These are phyloP conservation scores for Myotis myotis DNA, from an alignment of 2,797 vertebrate genomes.

Conservation along the genomic window DNA sequence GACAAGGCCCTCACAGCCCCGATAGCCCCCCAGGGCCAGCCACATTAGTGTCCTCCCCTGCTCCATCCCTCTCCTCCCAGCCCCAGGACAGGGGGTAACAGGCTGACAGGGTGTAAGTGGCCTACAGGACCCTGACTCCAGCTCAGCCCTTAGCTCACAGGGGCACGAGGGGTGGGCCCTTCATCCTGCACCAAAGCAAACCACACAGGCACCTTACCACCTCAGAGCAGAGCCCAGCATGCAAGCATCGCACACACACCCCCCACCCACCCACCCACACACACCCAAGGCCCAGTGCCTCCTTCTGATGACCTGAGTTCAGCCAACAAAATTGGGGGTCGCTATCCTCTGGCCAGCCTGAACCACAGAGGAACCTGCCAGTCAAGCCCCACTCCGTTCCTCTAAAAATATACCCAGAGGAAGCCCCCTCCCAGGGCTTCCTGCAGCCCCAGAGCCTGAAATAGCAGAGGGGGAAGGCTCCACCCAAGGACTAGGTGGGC, in stretches of 20 bases:
- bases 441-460: slow-evolving; percentile 71
- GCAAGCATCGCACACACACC: fast-evolving
- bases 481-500: slow-evolving; percentile 57
- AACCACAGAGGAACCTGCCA: background rate
- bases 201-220: too few species aligned
- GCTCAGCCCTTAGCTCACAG: background rate
- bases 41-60: background rate
- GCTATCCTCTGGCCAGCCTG: background rate
- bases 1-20: background rate
- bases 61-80: background rate
- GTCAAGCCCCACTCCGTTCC: slow-evolving; percentile 71
- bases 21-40: background rate
- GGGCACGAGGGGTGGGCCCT: background rate
- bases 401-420: slow-evolving; percentile 84
- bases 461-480: slow-evolving; percentile 54
- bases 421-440: slow-evolving; percentile 80
- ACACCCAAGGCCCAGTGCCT: background rate
- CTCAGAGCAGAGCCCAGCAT: background rate
- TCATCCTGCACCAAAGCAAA: background rate
- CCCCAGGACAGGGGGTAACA: background rate
- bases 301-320: background rate
- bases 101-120: background rate
- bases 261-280: fast-evolving
- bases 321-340: background rate
- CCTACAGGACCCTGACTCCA: background rate